phyloP scores from a whole-genome alignment of 2,797 vertebrate genomes.

The Microctenopoma lineatum region DNA sequence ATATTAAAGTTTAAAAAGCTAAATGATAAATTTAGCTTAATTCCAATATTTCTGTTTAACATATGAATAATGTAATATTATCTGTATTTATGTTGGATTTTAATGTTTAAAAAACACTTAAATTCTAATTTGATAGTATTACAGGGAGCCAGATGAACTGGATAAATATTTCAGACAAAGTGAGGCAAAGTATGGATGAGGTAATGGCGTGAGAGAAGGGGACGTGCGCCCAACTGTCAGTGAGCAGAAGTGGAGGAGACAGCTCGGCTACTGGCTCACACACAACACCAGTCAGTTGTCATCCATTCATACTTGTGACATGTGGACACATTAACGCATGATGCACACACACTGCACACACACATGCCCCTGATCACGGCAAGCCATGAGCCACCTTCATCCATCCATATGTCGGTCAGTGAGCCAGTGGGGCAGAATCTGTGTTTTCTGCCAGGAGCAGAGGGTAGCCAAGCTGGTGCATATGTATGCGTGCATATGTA shows the following conservation, averaged over 20 bases:
- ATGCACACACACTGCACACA: constrained; percentile 48
- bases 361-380: constrained; percentile 45
- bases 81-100: not conserved
- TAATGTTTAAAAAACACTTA: not conserved
- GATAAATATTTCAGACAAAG: constrained; percentile 7
- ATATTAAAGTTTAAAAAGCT: too few species aligned
- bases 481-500: constrained; percentile 22
- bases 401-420: constrained; percentile 75
- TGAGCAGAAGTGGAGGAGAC: constrained; percentile 62
- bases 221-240: constrained; percentile 46
- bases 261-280: constrained; percentile 58
- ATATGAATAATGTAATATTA: not conserved
- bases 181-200: constrained; percentile 27
- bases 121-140: not conserved
- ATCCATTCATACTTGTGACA: constrained; percentile 67
- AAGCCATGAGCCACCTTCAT: constrained; percentile 49
- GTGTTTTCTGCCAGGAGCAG: constrained; percentile 58
- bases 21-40: not conserved
- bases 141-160: not conserved
- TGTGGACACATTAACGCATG: constrained; percentile 60
- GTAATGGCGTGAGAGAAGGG: constrained; percentile 32
- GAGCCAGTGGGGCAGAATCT: constrained; percentile 60
- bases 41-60: not conserved
- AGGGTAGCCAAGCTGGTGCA: constrained; percentile 58
- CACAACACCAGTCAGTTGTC: constrained; percentile 62